These are phyloP conservation scores for Onychorhynchus coronatus DNA, from an alignment of 2,113 vertebrate genomes.

Conservation along the genomic window DNA sequence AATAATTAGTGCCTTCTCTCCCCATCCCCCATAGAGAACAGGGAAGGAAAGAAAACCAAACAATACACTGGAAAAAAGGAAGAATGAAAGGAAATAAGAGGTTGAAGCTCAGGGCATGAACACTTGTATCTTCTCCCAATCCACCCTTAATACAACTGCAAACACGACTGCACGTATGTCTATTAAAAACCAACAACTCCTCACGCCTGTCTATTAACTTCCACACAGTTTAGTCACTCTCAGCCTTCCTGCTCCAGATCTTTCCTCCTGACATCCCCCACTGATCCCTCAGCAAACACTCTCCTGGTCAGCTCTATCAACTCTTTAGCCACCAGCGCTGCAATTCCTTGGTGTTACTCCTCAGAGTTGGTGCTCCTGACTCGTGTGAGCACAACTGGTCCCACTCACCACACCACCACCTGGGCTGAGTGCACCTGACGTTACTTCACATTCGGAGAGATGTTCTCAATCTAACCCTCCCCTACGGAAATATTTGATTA, in stretches of 20 bases:
- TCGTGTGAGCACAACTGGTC: not conserved
- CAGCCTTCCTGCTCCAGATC: not conserved
- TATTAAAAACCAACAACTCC: not conserved
- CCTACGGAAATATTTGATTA: not conserved
- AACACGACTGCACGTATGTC: accelerated
- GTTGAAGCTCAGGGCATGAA: not conserved
- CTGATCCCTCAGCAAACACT: not conserved
- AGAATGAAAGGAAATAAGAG: not conserved
- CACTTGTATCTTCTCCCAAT: not conserved
- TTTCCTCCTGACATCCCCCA: not conserved
- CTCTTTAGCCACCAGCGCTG: not conserved
- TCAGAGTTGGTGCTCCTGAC: not conserved
- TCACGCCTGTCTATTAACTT: not conserved
- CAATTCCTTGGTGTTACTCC: not conserved
- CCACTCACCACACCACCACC: not conserved
- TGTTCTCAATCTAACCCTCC: not conserved
- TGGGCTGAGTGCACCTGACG: not conserved
- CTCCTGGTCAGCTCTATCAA: not conserved
- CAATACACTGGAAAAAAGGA: not conserved
- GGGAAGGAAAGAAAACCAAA: conserved; percentile 10
- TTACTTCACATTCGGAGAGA: not conserved
- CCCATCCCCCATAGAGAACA: not conserved
- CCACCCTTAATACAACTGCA: not conserved
- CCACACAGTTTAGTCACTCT: not conserved
- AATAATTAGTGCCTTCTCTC: conserved; percentile 55